A percentile compares a stretch with the other conserved stretches of the same genome.
Evolutionary conservation across 2,113 vertebrate species (phyloP).

Genomic region (Ifrita kowaldi): DNA sequence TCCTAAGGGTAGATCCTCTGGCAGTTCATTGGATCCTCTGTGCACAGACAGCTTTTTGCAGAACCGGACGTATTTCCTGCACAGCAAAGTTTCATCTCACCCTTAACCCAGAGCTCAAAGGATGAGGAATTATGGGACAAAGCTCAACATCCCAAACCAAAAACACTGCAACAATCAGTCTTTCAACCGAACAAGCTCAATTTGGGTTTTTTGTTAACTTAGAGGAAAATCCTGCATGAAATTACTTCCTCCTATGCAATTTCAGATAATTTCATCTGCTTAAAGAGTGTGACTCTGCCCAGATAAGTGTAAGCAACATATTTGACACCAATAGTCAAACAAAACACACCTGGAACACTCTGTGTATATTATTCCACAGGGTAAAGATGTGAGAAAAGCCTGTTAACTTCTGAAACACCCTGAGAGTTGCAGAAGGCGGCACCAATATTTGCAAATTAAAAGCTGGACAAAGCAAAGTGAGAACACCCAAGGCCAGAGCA

Average conservation of each 20-base stretch:
- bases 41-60: rapidly evolving
- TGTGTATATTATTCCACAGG: not conserved
- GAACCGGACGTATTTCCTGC: no score
- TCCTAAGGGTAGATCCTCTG: not conserved
- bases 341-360: not conserved
- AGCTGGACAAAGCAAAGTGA: not conserved
- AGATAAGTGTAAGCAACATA: not conserved
- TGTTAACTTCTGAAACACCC: not conserved
- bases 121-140: not conserved
- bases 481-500: not conserved
- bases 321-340: not conserved
- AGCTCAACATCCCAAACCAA: not conserved
- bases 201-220: not conserved
- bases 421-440: not conserved
- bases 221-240: not conserved
- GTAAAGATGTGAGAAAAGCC: not conserved
- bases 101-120: not conserved
- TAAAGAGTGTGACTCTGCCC: not conserved
- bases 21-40: not conserved
- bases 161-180: rapidly evolving
- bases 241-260: not conserved
- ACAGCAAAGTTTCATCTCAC: not conserved
- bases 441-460: not conserved
- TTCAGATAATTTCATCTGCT: not conserved
- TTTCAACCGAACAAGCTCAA: not conserved